Percentiles rank a stretch among this genome's conserved stretches.
Evolutionary conservation across 2,113 vertebrate genomes (phyloP).

Genomic region (Australoheros scitulus): DNA sequence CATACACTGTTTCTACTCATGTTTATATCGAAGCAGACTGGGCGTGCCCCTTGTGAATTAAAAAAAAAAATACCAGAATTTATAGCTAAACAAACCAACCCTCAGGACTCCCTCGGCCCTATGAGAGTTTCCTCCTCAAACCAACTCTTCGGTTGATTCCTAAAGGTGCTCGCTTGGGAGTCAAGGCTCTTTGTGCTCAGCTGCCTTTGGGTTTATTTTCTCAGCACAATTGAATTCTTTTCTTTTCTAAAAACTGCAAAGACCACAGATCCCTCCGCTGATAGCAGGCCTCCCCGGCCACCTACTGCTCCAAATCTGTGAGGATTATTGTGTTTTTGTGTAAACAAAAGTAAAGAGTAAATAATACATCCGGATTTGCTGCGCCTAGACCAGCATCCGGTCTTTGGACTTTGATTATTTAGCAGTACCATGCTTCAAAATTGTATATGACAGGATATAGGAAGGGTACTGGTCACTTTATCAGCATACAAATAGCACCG

Average conservation of each 20-base stretch:
- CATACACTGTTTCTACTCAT: slow-evolving; percentile 21
- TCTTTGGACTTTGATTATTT: slow-evolving; percentile 50
- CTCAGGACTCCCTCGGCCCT: slow-evolving; percentile 32
- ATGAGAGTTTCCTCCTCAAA: slow-evolving; percentile 59
- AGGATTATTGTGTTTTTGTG: slow-evolving; percentile 72
- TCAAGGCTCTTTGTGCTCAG: slow-evolving; percentile 59
- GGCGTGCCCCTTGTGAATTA: slow-evolving; percentile 52
- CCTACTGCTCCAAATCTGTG: slow-evolving; percentile 39
- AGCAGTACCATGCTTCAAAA: slow-evolving; percentile 12
- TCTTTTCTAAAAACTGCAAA: slow-evolving; percentile 54
- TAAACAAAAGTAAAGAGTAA: slow-evolving; percentile 65
- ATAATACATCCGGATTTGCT: slow-evolving; percentile 63
- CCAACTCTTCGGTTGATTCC: slow-evolving; percentile 39
- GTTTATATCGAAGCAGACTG: slow-evolving; percentile 29
- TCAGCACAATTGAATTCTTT: slow-evolving; percentile 71
- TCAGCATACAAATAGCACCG: slow-evolving; percentile 24
- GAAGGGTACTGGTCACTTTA: slow-evolving; percentile 10
- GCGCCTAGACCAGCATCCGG: slow-evolving; percentile 36
- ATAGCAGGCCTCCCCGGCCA: slow-evolving; percentile 47
- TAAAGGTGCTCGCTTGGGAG: slow-evolving; percentile 41
- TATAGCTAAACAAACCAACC: slow-evolving; percentile 58
- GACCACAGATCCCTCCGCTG: slow-evolving; percentile 63
- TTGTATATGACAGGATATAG: slow-evolving; percentile 63
- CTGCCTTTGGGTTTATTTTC: slow-evolving; percentile 73
- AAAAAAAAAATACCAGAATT: slow-evolving; percentile 29